Evolutionary conservation across 2,888 invertebrate genomes (phyloP).

Genomic region (Spialia ferax): DNA sequence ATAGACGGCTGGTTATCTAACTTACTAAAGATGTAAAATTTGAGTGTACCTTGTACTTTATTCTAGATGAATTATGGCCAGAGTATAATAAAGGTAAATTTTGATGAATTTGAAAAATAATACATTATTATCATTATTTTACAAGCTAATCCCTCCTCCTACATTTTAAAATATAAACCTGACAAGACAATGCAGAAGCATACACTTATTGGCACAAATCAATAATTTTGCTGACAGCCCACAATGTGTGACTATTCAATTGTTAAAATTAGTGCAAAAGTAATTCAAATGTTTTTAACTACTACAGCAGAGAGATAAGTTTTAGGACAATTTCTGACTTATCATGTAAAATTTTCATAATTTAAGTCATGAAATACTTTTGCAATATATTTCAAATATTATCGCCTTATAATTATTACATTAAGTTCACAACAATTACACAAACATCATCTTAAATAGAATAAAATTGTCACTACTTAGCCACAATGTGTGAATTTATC

Average conservation of each 20-base stretch:
- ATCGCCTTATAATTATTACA: not conserved
- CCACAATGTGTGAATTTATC: not conserved
- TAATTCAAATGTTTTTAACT: too few species aligned
- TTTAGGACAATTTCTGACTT: too few species aligned
- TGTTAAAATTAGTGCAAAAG: too few species aligned
- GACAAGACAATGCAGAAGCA: too few species aligned
- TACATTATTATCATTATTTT: too few species aligned
- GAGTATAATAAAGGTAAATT: not conserved
- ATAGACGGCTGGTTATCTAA: slow-evolving; percentile 29
- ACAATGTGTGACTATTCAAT: too few species aligned
- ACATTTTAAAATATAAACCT: too few species aligned
- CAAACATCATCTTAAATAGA: not conserved
- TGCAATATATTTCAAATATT: not conserved
- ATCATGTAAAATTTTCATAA: too few species aligned
- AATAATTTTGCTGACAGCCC: too few species aligned
- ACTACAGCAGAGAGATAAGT: too few species aligned
- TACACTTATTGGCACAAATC: too few species aligned
- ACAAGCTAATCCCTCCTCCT: too few species aligned
- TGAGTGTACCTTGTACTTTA: slow-evolving; percentile 17
- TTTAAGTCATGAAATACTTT: not conserved
- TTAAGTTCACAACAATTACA: not conserved
- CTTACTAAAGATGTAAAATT: slow-evolving; percentile 12
- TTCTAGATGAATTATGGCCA: slow-evolving; percentile 10
- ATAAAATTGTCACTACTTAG: not conserved
- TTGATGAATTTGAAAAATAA: not conserved